Base-by-base conservation (phyloP, 2,113 vertebrate species). In the Sula dactylatra region DNA sequence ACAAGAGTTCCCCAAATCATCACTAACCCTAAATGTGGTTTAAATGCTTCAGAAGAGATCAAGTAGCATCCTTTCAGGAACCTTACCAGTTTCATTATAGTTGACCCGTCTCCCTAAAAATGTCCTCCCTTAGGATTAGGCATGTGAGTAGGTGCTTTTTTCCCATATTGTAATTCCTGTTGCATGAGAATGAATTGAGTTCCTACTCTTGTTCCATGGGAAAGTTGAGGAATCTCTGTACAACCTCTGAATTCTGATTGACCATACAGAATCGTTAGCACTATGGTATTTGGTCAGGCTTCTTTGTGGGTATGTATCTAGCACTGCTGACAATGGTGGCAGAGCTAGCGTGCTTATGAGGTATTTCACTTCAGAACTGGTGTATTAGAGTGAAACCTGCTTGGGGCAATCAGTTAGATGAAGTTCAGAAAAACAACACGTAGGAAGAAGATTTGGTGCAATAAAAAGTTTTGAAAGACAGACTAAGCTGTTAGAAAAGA, bases 211-310 rank as follows among this genome's bases (percentile, higher is more conserved):
- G 10, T 65, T 94, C 42, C 3, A 11, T 36, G 17, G 15, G 27
- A 72, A 71, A 56, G 20, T 7, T 56, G 34, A 80, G 34, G 20
- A 87, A 44, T 70, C 14, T 55, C 13, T 74, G 47, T 45, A 7
- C 52, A 79, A 34, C 11, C n/a, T 73, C 4, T 38, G 59, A 62
- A 59, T 70, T 82, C 54, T 79, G 65, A 82, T 36, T 64, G 59
- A 59, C 21, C 1, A 0, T 54, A 69, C 8, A 6, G 40, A 10
- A n/a, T 61, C 16, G 16, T 85, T 27, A 67, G 18, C 2, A 1
- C 16, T 29, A 4, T 1, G 7, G 54, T 59, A 73, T 93, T 61
- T 86, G 44, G 15, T 78, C 21, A 56, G 18, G 34, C 49, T 77
- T 55, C 71, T 72, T 50, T 59, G 40, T 86, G 52, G 42, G 14